Base-by-base conservation (phyloP, 2,797 vertebrate species). In the Megalops cyprinoides region DNA sequence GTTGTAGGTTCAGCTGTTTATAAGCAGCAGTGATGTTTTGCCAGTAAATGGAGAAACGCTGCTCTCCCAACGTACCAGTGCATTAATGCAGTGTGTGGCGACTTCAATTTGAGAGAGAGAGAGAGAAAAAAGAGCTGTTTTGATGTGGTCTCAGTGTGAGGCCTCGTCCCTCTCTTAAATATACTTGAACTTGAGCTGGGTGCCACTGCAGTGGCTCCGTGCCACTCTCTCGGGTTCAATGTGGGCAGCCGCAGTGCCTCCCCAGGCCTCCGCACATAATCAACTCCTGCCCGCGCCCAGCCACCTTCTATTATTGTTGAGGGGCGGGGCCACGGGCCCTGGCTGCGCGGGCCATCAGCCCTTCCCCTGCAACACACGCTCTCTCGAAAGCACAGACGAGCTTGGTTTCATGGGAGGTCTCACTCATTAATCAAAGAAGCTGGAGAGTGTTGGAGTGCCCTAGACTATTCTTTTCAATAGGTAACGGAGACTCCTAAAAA, bases 121-220 rank as follows among this genome's bases (percentile, higher is more conserved):
- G 46, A 10, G 46, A 4, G n/a, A 48, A 10, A 14, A 34, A 28
- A 34, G 25, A 31, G 28, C 20, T 56, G 55, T 56, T n/a, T 62
- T 62, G 28, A 9, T 37, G 37, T 69, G 3, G 62, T 65, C 31
- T 65, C 31, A 37, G 3, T 37, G 31, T 65, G 62, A 65, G 34
- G 37, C 67, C 37, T 37, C 7, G 5, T 14, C 31, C 56, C 42
- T 79, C 60, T 48, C 12, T 67, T 31, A 37, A 79, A 65, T 67
- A 28, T 49, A 71, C 49, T 73, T 79, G 65, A 79, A 48, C 46
- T 28, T 73, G 28, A 55, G 25, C 62, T 74, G n/a, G n/a, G n/a
- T n/a, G n/a, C 42, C 18, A 42, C 4, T 39, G 44, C 23, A 25
- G 34, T 65, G 58, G 77, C 46, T 51, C 58, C 67, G 25, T 51